Conservation (phyloP, 2,888 invertebrate genomes). For the Seladonia tumulorum region DNA sequence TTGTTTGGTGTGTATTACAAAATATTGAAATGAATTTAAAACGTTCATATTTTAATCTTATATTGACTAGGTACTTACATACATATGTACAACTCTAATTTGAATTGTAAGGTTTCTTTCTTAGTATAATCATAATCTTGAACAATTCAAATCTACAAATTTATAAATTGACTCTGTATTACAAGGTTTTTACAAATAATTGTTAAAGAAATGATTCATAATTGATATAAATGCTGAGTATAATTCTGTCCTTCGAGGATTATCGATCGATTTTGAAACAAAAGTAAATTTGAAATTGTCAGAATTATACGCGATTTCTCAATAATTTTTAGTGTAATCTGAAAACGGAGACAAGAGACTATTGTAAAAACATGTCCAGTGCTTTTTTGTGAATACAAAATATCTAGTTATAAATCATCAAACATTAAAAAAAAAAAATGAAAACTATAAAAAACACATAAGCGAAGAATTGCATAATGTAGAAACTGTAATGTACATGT, state of each 20-base stretch:
- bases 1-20: constrained; percentile 28
- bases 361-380: constrained; percentile 72
- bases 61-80: neutral
- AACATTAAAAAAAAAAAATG: constrained; percentile 56
- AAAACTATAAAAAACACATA: constrained; percentile 44
- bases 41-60: constrained; percentile 6
- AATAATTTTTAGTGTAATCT: constrained; percentile 58
- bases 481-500: constrained; percentile 60
- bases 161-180: constrained; percentile 53
- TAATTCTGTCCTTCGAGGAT: constrained; percentile 33
- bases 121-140: neutral
- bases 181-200: constrained; percentile 56
- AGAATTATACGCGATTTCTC: constrained; percentile 47
- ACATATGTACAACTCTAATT: constrained; percentile 1
- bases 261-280: neutral
- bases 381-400: constrained; percentile 71
- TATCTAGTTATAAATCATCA: constrained; percentile 43
- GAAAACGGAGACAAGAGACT: constrained; percentile 57
- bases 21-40: constrained; percentile 19
- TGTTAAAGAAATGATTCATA: constrained; percentile 41
- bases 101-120: neutral
- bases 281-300: constrained; percentile 41
- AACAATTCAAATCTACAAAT: constrained; percentile 8
- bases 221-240: constrained; percentile 51
- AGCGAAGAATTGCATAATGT: constrained; percentile 60